Evolutionary conservation across 1,140 invertebrate genomes (phyloP).

Genomic region (Drosophila repletoides): DNA sequence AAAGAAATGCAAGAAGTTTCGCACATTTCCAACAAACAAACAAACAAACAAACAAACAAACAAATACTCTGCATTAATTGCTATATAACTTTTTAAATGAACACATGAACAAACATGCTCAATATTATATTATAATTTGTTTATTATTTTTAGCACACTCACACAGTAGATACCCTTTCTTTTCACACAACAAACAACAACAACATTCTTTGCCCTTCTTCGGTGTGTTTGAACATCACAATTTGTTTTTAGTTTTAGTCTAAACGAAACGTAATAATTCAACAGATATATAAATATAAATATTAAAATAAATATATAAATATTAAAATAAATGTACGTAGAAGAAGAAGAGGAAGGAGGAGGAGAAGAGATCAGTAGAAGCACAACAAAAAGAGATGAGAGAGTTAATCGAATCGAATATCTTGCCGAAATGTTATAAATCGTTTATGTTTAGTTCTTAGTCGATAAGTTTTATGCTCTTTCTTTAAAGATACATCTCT

Average conservation of each 20-base stretch:
- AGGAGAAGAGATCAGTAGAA: too few relatives aligned
- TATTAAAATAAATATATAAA: conserved; percentile 43
- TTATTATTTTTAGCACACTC: conserved; percentile 31
- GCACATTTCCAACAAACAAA: too few relatives aligned
- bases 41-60: too few relatives aligned
- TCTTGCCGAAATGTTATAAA: conserved; percentile 79
- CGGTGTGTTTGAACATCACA: conserved; percentile 78
- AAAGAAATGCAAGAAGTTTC: neutral
- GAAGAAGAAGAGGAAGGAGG: neutral
- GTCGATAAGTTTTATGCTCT: conserved; percentile 73
- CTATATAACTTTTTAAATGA: conserved; percentile 58
- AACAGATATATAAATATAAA: conserved; percentile 50
- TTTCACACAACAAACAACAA: conserved; percentile 5
- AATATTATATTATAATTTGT: conserved; percentile 73
- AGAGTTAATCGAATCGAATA: conserved; percentile 78
- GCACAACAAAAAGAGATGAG: conserved; percentile 24
- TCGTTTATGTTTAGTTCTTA: conserved; percentile 68
- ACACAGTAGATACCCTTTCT: too few relatives aligned
- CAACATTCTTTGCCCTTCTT: conserved; percentile 36
- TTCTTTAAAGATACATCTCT: conserved; percentile 46
- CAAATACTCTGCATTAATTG: conserved; percentile 69
- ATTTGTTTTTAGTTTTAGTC: conserved; percentile 75
- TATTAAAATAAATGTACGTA: conserved; percentile 26
- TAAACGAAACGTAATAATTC: conserved; percentile 49
- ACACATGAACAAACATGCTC: conserved; percentile 68